Evolutionary conservation across 1,140 invertebrate genomes (phyloP).

Genomic region (Caenorhabditis latens): DNA sequence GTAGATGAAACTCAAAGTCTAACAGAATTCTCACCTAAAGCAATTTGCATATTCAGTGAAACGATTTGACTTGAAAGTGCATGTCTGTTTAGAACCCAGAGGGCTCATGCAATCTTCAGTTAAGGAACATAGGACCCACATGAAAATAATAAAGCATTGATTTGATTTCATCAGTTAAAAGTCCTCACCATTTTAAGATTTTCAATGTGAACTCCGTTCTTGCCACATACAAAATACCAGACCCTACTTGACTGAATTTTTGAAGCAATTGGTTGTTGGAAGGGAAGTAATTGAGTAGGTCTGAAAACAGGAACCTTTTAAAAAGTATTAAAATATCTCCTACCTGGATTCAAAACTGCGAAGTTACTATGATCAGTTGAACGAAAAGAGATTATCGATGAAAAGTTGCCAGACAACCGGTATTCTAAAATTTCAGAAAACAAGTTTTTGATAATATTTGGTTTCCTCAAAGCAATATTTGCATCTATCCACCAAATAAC

Average conservation of each 20-base stretch:
- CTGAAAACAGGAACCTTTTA: background rate
- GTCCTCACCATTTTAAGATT: conserved; percentile 3
- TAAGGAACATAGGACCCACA: background rate
- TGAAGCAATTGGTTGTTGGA: background rate
- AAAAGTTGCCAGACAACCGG: background rate
- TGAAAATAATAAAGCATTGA: background rate
- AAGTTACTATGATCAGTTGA: background rate
- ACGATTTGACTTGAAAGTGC: too few species aligned
- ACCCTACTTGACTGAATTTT: background rate
- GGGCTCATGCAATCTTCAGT: background rate
- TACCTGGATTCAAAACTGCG: background rate
- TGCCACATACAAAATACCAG: background rate
- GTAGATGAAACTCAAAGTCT: too few species aligned
- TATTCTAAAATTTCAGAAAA: background rate
- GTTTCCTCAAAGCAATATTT: background rate
- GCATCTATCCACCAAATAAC: background rate
- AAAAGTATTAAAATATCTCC: background rate
- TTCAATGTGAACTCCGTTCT: background rate
- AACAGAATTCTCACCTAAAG: too few species aligned
- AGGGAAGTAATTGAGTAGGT: background rate
- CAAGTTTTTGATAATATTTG: background rate
- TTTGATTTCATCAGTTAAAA: background rate
- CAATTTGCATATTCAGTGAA: too few species aligned
- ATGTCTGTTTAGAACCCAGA: background rate
- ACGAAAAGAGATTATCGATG: background rate